Evolutionary conservation across 2,888 invertebrate genomes (phyloP).

Genomic region (Ashinkailepas kermadecensis): DNA sequence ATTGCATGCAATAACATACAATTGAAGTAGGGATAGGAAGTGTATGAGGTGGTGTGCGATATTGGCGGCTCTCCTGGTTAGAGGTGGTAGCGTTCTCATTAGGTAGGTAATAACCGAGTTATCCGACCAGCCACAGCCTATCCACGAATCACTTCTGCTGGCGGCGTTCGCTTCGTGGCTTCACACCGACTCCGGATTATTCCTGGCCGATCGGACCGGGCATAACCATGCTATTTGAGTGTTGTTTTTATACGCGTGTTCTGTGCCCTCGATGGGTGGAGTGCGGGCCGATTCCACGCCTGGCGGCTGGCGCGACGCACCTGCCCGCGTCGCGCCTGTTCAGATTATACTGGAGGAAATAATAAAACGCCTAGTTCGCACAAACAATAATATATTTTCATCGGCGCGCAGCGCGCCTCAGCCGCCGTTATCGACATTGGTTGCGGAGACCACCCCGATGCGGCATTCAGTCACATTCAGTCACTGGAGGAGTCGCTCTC

Average conservation of each 20-base stretch:
- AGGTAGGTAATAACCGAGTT: constrained; percentile 4
- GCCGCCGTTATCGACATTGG: too few relatives aligned
- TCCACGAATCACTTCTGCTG: neutral
- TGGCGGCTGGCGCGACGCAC: neutral
- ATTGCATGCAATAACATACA: too few relatives aligned
- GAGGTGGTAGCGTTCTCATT: neutral
- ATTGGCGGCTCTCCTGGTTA: neutral
- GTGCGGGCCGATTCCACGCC: neutral
- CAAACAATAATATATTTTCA: too few relatives aligned
- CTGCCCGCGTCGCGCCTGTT: too few relatives aligned
- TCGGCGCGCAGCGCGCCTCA: too few relatives aligned
- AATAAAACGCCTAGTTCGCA: too few relatives aligned
- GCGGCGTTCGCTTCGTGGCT: neutral
- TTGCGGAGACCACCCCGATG: too few relatives aligned
- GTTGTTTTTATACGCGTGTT: neutral
- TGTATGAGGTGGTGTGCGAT: neutral
- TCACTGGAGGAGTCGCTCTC: too few relatives aligned
- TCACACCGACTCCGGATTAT: too few relatives aligned
- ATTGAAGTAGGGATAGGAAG: too few relatives aligned
- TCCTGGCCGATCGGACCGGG: neutral
- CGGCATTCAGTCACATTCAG: too few relatives aligned
- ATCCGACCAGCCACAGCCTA: neutral
- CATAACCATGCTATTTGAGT: neutral
- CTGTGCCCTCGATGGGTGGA: neutral
- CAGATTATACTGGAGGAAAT: too few relatives aligned